Base-by-base conservation (phyloP, 1,140 invertebrate species). In the Prorops nasuta region DNA sequence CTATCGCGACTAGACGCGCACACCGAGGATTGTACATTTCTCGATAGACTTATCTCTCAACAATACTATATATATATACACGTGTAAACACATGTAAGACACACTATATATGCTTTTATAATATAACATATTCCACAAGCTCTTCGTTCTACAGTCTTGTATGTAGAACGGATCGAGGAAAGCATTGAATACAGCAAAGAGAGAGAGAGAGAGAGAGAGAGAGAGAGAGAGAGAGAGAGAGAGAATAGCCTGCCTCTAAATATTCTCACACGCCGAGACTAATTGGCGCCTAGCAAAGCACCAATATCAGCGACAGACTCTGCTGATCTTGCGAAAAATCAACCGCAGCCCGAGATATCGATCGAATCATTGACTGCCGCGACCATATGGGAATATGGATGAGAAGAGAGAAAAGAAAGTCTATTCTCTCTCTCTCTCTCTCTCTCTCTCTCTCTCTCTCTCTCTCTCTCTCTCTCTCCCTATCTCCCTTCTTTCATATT, bases 1-100 rank as follows among this genome's bases (percentile, higher is more conserved):
- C 58, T 69, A 72, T 72, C 66, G 55, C 62, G 40, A 40, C 49
- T 63, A 71, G 64, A 69, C 66, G 64, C 53, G 57, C 61, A 49
- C 45, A 52, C 45, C 52, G 51, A 53, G 49, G 63, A 55, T 64
- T 61, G 51, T 50, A 35, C 58, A 68, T 67, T 66, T 67, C 64
- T 64, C 59, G 54, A 54, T 46, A 44, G 37, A 61, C 56, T 60
- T 57, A 66, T 65, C 63, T 35, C 49, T 50, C 34, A n/a, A n/a
- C n/a, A n/a, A n/a, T n/a, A n/a, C n/a, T n/a, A n/a, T n/a, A n/a
- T n/a, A n/a, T n/a, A n/a, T n/a, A n/a, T n/a, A n/a, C n/a, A n/a
- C n/a, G n/a, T n/a, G n/a, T n/a, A n/a, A n/a, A n/a, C n/a, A n/a
- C n/a, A n/a, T n/a, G n/a, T n/a, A n/a, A n/a, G n/a, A n/a, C n/a